Conservation (phyloP, 2,888 invertebrate species). For the Aporophyla nigra region DNA sequence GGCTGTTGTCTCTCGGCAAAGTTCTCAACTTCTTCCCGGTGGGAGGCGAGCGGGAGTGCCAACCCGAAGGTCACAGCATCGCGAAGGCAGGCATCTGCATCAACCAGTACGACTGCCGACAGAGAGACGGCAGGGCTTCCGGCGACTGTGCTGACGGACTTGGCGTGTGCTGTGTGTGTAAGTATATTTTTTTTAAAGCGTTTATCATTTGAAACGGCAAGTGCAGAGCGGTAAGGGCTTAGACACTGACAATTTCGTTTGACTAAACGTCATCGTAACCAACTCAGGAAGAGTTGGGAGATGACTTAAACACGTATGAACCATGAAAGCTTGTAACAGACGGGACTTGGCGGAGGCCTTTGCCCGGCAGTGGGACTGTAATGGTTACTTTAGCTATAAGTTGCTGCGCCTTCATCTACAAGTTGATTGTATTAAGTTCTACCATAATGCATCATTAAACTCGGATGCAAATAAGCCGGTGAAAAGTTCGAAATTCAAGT, state of each 20-base stretch:
- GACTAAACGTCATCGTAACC: not conserved
- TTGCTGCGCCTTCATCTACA: not conserved
- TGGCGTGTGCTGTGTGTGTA: slow-evolving; percentile 96
- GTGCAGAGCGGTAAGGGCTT: not conserved
- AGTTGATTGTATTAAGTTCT: not conserved
- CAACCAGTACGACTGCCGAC: slow-evolving; percentile 96
- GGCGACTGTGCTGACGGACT: slow-evolving; percentile 96
- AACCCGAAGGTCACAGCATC: slow-evolving; percentile 93
- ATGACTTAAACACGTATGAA: not conserved
- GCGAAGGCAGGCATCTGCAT: slow-evolving; percentile 94
- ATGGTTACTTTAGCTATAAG: not conserved
- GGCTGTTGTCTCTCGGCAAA: slow-evolving; percentile 83
- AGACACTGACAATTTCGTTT: not conserved
- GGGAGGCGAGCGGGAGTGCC: slow-evolving; percentile 95
- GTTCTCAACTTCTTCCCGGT: slow-evolving; percentile 96
- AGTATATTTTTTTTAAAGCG: slow-evolving; percentile 81
- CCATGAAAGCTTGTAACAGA: not conserved
- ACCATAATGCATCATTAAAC: not conserved
- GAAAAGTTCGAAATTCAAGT: not conserved
- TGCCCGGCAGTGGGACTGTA: not conserved
- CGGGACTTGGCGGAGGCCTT: not conserved
- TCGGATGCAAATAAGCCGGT: not conserved
- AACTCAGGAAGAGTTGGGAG: not conserved
- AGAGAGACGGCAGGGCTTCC: slow-evolving; percentile 92
- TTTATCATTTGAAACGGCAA: not conserved